A percentile compares a stretch with the other conserved stretches of the same genome.
Conservation (phyloP, 2,113 vertebrate genomes). For the Hylia prasina region DNA sequence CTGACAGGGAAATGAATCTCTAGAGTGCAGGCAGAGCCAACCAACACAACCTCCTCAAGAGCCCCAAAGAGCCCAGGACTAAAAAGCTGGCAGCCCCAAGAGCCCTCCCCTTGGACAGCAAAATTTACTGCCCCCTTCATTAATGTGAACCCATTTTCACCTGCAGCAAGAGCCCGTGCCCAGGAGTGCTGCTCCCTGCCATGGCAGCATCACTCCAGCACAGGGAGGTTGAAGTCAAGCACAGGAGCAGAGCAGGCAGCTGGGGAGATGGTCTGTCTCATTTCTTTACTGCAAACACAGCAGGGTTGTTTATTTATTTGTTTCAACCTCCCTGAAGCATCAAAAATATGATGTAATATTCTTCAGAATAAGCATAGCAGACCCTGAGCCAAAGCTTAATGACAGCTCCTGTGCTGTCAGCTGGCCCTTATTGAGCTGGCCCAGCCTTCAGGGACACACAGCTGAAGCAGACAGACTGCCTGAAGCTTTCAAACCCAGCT, state of each 20-base stretch:
- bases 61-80: not conserved
- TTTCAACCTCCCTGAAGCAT: not conserved
- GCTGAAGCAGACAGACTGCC: not conserved
- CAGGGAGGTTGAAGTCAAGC: accelerated
- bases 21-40: accelerated
- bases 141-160: not conserved
- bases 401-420: not conserved
- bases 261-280: not conserved
- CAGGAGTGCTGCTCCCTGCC: accelerated
- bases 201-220: not conserved
- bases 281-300: not conserved
- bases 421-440: not conserved
- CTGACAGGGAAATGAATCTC: accelerated
- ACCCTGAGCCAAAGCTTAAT: not conserved
- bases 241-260: not conserved
- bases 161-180: not conserved
- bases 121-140: accelerated
- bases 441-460: not conserved
- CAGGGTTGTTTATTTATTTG: not conserved
- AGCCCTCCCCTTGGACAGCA: accelerated
- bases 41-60: not conserved
- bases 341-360: not conserved
- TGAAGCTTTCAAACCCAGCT: not conserved
- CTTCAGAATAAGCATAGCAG: not conserved
- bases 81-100: not conserved